phyloP scores from a whole-genome alignment of 2,797 vertebrate genomes.

The Enteromius thamalakanensis region DNA sequence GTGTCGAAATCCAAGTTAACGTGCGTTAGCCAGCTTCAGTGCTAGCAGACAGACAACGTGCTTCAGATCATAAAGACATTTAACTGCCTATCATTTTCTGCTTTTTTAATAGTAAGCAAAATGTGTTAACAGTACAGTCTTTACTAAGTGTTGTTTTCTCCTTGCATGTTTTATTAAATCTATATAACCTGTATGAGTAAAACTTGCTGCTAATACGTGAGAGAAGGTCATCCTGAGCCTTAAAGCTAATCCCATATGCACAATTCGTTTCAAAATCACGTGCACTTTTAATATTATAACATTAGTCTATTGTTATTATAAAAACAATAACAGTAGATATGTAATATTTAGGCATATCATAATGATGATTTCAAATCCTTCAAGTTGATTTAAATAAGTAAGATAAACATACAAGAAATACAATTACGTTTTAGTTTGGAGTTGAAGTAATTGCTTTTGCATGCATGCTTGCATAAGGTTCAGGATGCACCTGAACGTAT shows the following conservation, averaged over 20 bases:
- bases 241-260: not conserved
- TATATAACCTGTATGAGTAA: not conserved
- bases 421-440: not conserved
- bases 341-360: not conserved
- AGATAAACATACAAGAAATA: not conserved
- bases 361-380: not conserved
- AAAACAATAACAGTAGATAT: not conserved
- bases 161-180: not conserved
- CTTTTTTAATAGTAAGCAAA: not conserved
- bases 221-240: constrained; percentile 42
- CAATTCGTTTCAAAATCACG: not conserved
- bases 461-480: constrained; percentile 14
- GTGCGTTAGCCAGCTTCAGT: not conserved
- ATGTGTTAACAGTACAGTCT: not conserved
- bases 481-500: constrained; percentile 14
- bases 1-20: constrained; percentile 18
- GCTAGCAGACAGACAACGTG: constrained; percentile 25
- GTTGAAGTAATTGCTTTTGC: not conserved
- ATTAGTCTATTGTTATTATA: not conserved
- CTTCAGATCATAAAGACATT: not conserved
- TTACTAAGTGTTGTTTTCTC: not conserved
- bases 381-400: not conserved
- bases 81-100: not conserved
- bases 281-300: not conserved
- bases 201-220: not conserved